These are phyloP conservation scores for Syrmaticus mikado DNA, from an alignment of 2,113 vertebrate species.

Conservation along the genomic window DNA sequence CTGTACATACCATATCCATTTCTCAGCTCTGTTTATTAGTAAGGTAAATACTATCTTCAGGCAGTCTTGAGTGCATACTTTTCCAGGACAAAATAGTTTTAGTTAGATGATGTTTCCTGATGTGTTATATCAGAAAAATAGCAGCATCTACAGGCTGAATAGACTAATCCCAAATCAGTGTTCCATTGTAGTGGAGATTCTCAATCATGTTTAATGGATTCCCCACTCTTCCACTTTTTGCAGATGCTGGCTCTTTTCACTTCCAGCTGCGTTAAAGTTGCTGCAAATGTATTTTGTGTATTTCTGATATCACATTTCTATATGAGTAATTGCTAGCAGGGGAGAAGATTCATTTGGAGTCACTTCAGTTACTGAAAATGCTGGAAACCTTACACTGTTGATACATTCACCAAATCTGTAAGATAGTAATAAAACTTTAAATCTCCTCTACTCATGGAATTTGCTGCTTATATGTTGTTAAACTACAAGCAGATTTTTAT, in stretches of 20 bases:
- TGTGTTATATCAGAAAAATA: slow-evolving; percentile 45
- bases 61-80: neutral
- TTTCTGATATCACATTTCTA: slow-evolving; percentile 24
- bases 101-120: slow-evolving; percentile 8
- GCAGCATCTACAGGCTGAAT: slow-evolving; percentile 54
- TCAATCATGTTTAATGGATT: slow-evolving; percentile 12
- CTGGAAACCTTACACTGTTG: neutral
- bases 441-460: neutral
- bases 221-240: neutral
- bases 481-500: neutral
- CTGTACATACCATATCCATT: neutral
- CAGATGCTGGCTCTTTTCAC: slow-evolving; percentile 41
- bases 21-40: neutral
- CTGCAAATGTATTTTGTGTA: slow-evolving; percentile 39
- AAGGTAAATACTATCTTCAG: slow-evolving; percentile 16
- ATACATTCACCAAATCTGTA: neutral
- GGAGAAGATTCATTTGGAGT: neutral
- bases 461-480: neutral
- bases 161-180: slow-evolving; percentile 11
- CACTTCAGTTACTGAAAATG: slow-evolving; percentile 34
- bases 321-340: slow-evolving; percentile 39
- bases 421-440: neutral
- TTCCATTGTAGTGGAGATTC: neutral
- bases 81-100: slow-evolving; percentile 1
- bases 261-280: slow-evolving; percentile 36